Base-by-base conservation (phyloP, 2,113 vertebrate genomes). In the Struthidea cinerea region DNA sequence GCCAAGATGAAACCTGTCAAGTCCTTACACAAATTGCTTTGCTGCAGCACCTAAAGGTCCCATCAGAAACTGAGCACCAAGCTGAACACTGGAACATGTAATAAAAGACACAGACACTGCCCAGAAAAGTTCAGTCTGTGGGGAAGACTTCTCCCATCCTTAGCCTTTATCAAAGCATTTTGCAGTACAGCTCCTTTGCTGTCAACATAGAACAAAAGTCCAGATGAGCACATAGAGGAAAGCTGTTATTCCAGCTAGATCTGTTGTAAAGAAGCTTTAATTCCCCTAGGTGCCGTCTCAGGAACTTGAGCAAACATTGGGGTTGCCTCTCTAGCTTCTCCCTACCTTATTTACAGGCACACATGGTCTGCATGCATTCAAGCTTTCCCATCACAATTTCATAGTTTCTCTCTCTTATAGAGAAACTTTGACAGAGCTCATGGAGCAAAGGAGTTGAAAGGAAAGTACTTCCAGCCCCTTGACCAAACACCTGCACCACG, bases 101-200 rank as follows among this genome's bases (percentile, higher is more conserved):
- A 53, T 37, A 71, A 49, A 55, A 77, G 39, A 68, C 39, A 84
- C 0, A 0, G 42, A 67, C 27, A 32, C 10, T 5, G 1, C 15
- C 8, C 73, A 67, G 39, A 61, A 39, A 86, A 93, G 67, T 14
- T 35, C 19, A 59, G 17, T 44, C 60, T 37, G 17, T 59, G 13
- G 1, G 20, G 14, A 88, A 76, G 59, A 12, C 35, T 74, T 57
- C 59, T 83, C 14, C 63, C 15, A 44, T 70, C 35, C 35, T 55
- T 39, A 61, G 47, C 30, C 16, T 74, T 89, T 74, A 56, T 67
- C 76, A 88, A 76, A 69, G 24, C 24, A 70, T 82, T 91, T 65
- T 90, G 41, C 50, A 88, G 50, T 44, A 39, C 30, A 30, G 39
- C 33, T 87, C 39, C 52, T 55, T 55, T 83, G 35, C 30, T 77